Conservation (phyloP, 2,113 vertebrate genomes). For the Furnarius figulus region DNA sequence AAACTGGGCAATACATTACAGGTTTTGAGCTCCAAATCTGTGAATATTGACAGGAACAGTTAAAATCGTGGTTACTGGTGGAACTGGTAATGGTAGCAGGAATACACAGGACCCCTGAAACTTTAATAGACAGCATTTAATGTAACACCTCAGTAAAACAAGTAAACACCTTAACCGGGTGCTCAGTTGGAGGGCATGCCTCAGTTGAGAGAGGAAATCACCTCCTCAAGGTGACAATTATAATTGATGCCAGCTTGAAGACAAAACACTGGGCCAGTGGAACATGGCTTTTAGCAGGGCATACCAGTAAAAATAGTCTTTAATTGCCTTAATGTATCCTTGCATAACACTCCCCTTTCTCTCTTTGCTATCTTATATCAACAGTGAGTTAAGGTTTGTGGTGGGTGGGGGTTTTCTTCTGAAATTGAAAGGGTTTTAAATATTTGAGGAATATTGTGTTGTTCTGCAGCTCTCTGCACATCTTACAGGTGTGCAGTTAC, state of each 20-base stretch:
- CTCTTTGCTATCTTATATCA: background rate
- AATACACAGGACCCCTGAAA: background rate
- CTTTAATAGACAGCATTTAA: background rate
- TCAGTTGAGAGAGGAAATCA: background rate
- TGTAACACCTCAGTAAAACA: background rate
- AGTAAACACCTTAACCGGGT: background rate
- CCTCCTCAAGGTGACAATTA: background rate
- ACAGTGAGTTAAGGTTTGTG: background rate
- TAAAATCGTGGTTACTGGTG: background rate
- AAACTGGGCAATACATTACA: background rate
- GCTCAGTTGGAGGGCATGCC: background rate
- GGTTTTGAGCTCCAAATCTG: background rate
- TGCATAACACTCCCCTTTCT: background rate
- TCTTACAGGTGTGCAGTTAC: background rate
- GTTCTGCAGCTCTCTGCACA: background rate
- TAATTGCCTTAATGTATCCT: background rate
- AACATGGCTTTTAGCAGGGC: background rate
- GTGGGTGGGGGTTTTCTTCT: background rate
- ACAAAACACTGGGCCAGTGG: background rate
- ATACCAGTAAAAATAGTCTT: background rate
- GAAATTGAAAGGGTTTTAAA: background rate
- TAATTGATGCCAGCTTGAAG: background rate
- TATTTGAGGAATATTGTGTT: background rate
- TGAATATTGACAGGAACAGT: background rate
- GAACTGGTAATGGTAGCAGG: background rate